Evolutionary conservation across 2,113 vertebrate genomes (phyloP).

Genomic region (Chloropsis cyanopogon): DNA sequence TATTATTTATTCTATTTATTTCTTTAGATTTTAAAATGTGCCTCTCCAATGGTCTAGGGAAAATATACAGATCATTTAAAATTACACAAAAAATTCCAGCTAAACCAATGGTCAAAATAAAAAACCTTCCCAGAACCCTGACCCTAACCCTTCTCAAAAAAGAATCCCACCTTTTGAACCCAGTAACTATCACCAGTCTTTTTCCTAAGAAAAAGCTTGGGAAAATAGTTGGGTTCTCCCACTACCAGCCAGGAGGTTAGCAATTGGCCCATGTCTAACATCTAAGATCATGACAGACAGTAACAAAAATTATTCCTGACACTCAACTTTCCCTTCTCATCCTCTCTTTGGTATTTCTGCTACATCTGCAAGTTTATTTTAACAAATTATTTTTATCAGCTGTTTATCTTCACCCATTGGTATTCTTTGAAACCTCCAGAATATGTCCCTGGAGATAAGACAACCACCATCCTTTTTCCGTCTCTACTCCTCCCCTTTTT

Average conservation of each 20-base stretch:
- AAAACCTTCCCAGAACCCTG: conserved; percentile 53
- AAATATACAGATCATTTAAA: conserved; percentile 33
- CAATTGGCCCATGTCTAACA: conserved; percentile 2
- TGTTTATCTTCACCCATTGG: not conserved
- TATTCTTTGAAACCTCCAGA: not conserved
- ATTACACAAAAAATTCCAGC: not conserved
- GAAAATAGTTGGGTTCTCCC: conserved; percentile 42
- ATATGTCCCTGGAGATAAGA: not conserved
- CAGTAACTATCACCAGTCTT: not conserved
- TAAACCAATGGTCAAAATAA: conserved; percentile 1
- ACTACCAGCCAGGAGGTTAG: not conserved
- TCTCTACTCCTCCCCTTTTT: not conserved
- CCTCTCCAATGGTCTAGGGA: not conserved
- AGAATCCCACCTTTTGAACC: conserved; percentile 55
- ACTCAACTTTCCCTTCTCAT: conserved; percentile 22
- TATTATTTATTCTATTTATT: conserved; percentile 5
- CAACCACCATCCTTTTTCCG: not conserved
- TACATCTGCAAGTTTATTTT: conserved; percentile 38
- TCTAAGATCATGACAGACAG: not conserved
- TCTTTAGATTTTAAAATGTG: not conserved
- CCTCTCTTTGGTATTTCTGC: conserved; percentile 1
- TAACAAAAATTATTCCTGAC: conserved; percentile 56
- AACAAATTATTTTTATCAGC: conserved; percentile 8
- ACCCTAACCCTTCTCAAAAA: conserved; percentile 34
- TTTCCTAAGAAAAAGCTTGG: conserved; percentile 39